Base-by-base conservation (phyloP, 2,113 vertebrate species). In the Burhinus oedicnemus region DNA sequence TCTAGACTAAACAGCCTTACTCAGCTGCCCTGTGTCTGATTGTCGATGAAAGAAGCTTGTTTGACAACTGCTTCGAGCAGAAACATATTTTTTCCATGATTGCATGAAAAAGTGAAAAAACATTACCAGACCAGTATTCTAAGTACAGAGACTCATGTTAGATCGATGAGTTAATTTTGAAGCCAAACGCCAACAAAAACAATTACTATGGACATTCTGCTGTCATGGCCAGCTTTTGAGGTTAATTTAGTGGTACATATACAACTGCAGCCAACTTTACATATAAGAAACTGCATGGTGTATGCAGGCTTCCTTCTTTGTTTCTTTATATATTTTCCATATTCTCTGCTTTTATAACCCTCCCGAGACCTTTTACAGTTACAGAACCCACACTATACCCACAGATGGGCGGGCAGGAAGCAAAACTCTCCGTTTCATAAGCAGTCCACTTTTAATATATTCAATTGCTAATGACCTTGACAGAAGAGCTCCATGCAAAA, bases 1-100 rank as follows among this genome's bases (percentile, higher is more conserved):
- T 97, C 98, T 98, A 99, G 99, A 99, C 99, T 99, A 99, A 99
- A 99, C 99, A 99, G 97, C 98, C 97, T 98, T 87, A 95, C 98
- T 99, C 99, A 99, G 99, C 99, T 99, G 99, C 98, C 98, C 97
- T 97, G 97, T 97, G 98, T 99, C 99, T 98, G 98, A 98, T 91
- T 97, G 96, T 93, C 97, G 97, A 98, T 99, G 98, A 99, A 98
- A 99, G 99, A 99, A 98, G 97, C 97, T 98, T 98, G 98, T 98
- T 98, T 99, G 98, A 99, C 98, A 99, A 98, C 98, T 98, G 98
- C 97, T 98, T 96, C 96, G 88, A 98, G 97, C 98, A 98, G 98
- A 99, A 99, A 98, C 97, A 98, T 98, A 98, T 98, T 99, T 99
- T 99, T 99, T 99, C 98, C 98, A 98, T 98, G 98, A 99, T 95